Base-by-base conservation (phyloP, 2,888 invertebrate genomes). In the Elysia crispata region DNA sequence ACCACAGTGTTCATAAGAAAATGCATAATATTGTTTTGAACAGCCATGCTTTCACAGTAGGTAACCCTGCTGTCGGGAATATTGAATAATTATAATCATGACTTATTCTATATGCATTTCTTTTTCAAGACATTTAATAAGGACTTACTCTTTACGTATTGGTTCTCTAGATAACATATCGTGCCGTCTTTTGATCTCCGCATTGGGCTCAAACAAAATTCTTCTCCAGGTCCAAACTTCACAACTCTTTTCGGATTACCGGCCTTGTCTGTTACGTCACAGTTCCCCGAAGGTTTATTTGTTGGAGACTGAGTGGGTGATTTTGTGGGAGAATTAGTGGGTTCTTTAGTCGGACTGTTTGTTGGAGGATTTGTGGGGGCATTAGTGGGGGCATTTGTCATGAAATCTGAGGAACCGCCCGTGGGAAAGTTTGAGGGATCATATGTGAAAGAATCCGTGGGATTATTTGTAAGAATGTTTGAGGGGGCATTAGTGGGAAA, bases 161-260 rank as follows among this genome's bases (percentile, higher is more conserved):
- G 23, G 28, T 66, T 66, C 28, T 66, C 66, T 25, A 66, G 28
- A 28, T 25, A 66, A 28, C 66, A 66, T 13, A 28, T 66, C 5
- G 66, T 5, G 1, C 28, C 28, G 25, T 66, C 66, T 1, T 3
- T 18, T 25, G 66, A 66, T 25, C 66, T 66, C 28, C 66, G 11
- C 66, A 66, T 66, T 25, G 66, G 66, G 28, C 5, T n/a, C 28
- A 66, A 13, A 25, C 66, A 66, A 25, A 66, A 66, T 11, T 41
- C 41, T 25, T 28, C 28, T 3, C 25, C 25, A 6, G n/a, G 18
- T 1, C 66, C 66, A 13, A 66, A 25, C 18, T 66, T n/a, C 1
- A 66, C 30, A 3, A 30, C 28, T 18, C 66, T 3, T 28, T 66
- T 66, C 18, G 66, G 25, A 25, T 66, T 66, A 5, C 66, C 66